A percentile compares a stretch with the other conserved stretches of the same genome.
phyloP scores from a whole-genome alignment of 2,113 vertebrate genomes.

The Mustela lutreola region DNA sequence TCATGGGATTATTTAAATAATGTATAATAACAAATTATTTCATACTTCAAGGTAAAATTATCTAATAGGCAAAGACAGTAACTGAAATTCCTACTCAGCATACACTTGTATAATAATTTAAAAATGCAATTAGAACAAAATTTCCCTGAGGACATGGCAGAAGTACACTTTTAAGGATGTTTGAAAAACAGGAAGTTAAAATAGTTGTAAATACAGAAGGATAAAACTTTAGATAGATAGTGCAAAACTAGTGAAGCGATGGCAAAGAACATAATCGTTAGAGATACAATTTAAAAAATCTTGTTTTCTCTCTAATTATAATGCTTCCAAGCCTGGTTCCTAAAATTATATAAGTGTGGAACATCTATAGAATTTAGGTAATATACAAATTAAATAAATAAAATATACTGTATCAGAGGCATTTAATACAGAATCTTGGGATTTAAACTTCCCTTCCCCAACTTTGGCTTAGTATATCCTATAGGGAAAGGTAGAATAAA shows the following conservation, averaged over 20 bases:
- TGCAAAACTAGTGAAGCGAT: background rate
- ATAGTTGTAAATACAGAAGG: background rate
- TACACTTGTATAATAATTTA: background rate
- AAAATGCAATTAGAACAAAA: constrained; percentile 48
- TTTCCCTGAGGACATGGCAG: background rate
- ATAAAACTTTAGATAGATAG: background rate
- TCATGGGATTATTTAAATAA: constrained; percentile 59
- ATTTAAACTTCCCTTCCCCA: background rate
- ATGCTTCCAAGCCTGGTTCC: background rate
- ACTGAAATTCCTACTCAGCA: constrained; percentile 52
- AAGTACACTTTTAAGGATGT: background rate
- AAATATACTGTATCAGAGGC: background rate
- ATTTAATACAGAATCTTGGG: background rate
- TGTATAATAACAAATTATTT: constrained; percentile 51
- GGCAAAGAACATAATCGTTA: background rate
- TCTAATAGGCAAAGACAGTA: constrained; percentile 38
- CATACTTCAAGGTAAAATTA: constrained; percentile 58
- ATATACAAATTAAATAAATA: background rate
- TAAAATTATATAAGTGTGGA: background rate
- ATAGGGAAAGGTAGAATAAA: background rate
- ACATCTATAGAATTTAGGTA: background rate
- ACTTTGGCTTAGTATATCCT: background rate
- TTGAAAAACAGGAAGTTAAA: background rate
- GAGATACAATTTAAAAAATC: background rate
- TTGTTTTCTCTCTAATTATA: background rate